Base-by-base conservation (phyloP, 2,888 invertebrate species). In the Oligia fasciuncula region DNA sequence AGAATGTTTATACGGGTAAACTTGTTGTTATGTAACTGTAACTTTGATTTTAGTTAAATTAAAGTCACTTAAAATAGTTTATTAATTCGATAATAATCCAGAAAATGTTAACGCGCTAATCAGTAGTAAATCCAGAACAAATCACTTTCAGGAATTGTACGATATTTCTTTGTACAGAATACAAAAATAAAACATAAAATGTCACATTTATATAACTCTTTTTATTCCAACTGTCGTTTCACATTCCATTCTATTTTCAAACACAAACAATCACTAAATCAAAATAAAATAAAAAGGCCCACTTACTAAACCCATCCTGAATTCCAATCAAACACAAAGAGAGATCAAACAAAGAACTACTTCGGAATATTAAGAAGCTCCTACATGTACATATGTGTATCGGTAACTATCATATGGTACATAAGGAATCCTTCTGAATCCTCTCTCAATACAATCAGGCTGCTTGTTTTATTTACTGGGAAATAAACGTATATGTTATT, bases 401-500 rank as follows among this genome's bases (percentile, higher is more conserved):
- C 19, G 49, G 68, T 73, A 69, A 66, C 73, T 62, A 73, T 35
- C 35, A 35, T 35, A 35, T 54, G 46, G 35, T 66, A 49, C 73
- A 40, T 76, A 40, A 43, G 76, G 73, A 76, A 77, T 72, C 73
- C 72, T 83, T 57, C 62, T 71, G 77, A 80, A 86, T 70, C 79
- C 79, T 40, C 85, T 72, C 80, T 89, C 89, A 89, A 90, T 92
- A 91, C 91, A 92, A 92, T 91, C 86, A 89, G 76, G 68, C 79
- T 66, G 79, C 79, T 84, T 88, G 87, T 85, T 89, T 92, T 90
- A 89, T 91, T 91, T 90, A 88, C 85, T 80, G 80, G 81, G 78
- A 86, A 90, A 89, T 90, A 88, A 88, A 87, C 81, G 80, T 88
- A 83, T 88, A 90, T 89, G 88, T 89, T 90, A 90, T 92, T 91